Evolutionary conservation across 2,113 vertebrate species (phyloP).

Genomic region (Jacana jacana): DNA sequence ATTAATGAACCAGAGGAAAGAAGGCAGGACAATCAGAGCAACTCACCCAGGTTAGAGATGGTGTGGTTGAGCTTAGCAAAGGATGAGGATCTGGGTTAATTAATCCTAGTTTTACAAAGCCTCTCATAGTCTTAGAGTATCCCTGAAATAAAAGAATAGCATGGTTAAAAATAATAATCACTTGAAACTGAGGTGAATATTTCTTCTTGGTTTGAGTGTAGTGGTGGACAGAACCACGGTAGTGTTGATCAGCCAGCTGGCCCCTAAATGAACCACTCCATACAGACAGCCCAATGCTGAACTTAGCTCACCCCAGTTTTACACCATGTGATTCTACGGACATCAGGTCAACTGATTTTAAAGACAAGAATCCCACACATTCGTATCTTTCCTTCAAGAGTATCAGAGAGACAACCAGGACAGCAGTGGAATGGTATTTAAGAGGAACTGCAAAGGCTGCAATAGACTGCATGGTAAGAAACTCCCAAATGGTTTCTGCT

Average conservation of each 20-base stretch:
- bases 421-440: not conserved
- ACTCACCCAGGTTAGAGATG: slow-evolving; percentile 88
- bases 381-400: not conserved
- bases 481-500: not conserved
- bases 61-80: slow-evolving; percentile 60
- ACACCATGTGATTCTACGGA: not conserved
- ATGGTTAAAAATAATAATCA: not conserved
- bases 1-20: not conserved
- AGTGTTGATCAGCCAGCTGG: not conserved
- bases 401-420: not conserved
- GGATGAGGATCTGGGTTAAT: slow-evolving; percentile 84
- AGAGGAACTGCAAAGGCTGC: not conserved
- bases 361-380: not conserved
- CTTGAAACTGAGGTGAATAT: not conserved
- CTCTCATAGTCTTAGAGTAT: slow-evolving; percentile 83
- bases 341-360: not conserved
- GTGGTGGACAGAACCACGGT: not conserved
- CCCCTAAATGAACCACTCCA: not conserved
- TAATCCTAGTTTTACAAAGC: slow-evolving; percentile 90
- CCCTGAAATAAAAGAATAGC: slow-evolving; percentile 78
- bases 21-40: not conserved
- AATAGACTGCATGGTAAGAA: not conserved
- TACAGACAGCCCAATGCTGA: not conserved
- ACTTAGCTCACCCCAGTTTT: not conserved
- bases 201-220: not conserved